Evolutionary conservation across 1,140 invertebrate species (phyloP).

Genomic region (Eriocheir sinensis): DNA sequence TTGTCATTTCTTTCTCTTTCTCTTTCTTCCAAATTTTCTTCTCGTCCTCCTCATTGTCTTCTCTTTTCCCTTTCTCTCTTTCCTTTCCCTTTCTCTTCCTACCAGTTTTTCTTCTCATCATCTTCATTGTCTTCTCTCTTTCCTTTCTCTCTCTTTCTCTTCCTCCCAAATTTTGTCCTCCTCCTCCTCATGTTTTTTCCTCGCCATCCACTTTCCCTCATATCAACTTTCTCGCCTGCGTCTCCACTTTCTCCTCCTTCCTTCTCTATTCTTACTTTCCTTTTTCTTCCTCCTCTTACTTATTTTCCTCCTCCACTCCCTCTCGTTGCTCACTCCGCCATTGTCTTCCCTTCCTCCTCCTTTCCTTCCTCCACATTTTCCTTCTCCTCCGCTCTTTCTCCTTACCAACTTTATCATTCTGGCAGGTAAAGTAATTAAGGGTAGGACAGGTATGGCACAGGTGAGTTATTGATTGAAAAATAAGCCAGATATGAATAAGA

Average conservation of each 20-base stretch:
- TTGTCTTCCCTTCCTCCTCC: not conserved
- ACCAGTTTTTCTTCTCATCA: not conserved
- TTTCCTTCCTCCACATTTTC: not conserved
- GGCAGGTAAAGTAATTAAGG: no score
- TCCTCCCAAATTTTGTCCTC: not conserved
- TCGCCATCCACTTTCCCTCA: conserved; percentile 80
- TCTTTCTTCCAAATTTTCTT: not conserved
- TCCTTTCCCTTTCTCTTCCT: not conserved
- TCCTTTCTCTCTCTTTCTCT: not conserved
- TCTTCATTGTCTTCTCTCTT: no score
- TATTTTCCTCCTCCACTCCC: not conserved
- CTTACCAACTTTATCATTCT: no score
- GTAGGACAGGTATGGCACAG: no score
- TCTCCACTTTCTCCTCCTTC: conserved; percentile 54
- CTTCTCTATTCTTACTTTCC: not conserved
- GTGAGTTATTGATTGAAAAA: no score
- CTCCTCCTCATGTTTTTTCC: conserved; percentile 70
- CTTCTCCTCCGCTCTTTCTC: not conserved
- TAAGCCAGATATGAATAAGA: no score
- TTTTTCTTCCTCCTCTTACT: not conserved
- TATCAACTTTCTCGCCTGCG: conserved; percentile 94
- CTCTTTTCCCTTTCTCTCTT: not conserved
- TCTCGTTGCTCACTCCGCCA: no score
- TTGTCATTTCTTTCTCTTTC: not conserved
- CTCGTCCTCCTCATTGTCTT: not conserved